Percentiles rank a stretch among this genome's conserved stretches.
Evolutionary conservation across 2,888 invertebrate species (phyloP).

Genomic region (Diadegma fenestrale): DNA sequence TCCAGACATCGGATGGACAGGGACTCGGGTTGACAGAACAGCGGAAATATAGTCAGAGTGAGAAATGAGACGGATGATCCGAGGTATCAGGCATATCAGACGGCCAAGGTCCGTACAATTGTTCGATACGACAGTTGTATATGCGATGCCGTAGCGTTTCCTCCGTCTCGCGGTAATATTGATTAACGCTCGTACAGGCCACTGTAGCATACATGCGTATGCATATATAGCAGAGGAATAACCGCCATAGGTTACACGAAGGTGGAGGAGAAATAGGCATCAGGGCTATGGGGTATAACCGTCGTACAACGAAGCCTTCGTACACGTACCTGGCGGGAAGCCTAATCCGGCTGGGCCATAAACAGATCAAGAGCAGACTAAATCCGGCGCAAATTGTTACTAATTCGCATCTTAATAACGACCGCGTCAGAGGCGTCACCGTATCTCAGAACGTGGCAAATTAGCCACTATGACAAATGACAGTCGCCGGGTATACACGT

Average conservation of each 20-base stretch:
- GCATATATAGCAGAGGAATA: conserved; percentile 31
- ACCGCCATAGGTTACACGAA: conserved; percentile 47
- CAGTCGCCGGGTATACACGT: conserved; percentile 77
- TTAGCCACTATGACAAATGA: conserved; percentile 85
- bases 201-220: conserved; percentile 32
- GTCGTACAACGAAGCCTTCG: conserved; percentile 82
- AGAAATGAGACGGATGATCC: conserved; percentile 68
- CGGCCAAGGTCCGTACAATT: conserved; percentile 65
- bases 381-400: conserved; percentile 85
- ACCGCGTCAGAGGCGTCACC: conserved; percentile 85
- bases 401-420: conserved; percentile 85
- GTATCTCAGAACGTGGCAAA: conserved; percentile 85
- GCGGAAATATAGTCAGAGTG: conserved; percentile 58
- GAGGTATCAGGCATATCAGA: conserved; percentile 69
- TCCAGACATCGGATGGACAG: conserved; percentile 33
- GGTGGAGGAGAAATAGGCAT: conserved; percentile 60
- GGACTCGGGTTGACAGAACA: conserved; percentile 56
- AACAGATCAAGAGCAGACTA: conserved; percentile 84
- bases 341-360: conserved; percentile 84
- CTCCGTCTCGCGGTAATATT: conserved; percentile 80
- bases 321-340: conserved; percentile 73
- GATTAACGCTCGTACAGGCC: conserved; percentile 79
- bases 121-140: conserved; percentile 67
- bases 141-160: conserved; percentile 55
- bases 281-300: conserved; percentile 41